Evolutionary conservation across 2,888 invertebrate genomes (phyloP).

Genomic region (Chrysina gloriosa): DNA sequence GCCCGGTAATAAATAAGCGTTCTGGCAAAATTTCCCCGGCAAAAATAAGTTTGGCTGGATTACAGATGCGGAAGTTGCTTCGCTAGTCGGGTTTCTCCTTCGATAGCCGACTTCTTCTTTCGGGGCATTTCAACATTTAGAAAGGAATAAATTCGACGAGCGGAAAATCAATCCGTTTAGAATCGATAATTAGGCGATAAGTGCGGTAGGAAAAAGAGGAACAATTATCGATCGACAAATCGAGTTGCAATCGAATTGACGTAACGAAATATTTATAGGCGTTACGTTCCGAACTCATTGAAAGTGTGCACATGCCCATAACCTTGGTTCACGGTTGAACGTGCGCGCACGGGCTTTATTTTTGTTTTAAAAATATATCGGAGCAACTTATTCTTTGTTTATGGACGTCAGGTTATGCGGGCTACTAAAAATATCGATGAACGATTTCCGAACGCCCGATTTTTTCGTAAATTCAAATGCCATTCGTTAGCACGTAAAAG

Average conservation of each 20-base stretch:
- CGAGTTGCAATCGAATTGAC: slow-evolving; percentile 34
- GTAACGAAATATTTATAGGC: slow-evolving; percentile 46
- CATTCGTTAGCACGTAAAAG: no score
- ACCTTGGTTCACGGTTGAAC: slow-evolving; percentile 43
- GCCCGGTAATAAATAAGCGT: not conserved
- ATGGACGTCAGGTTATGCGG: no score
- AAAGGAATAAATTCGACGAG: no score
- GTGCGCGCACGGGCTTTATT: slow-evolving; percentile 8
- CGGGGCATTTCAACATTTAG: no score
- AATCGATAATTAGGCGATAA: no score
- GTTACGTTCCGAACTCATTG: slow-evolving; percentile 44
- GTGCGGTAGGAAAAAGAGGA: not conserved
- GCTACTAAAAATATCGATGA: no score
- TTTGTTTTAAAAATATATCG: slow-evolving; percentile 26
- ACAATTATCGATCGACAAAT: not conserved
- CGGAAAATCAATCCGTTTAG: no score
- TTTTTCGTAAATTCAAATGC: no score
- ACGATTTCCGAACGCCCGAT: no score
- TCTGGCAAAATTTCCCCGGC: slow-evolving; percentile 18
- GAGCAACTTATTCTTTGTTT: slow-evolving; percentile 9
- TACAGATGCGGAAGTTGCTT: no score
- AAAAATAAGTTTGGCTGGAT: slow-evolving; percentile 18
- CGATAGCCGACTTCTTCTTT: no score
- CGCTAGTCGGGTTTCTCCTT: no score
- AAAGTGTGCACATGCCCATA: slow-evolving; percentile 43